Percentiles rank a stretch among this genome's conserved stretches.
These are phyloP conservation scores for Allolobophora icterica DNA, from an alignment of 2,888 invertebrate genomes.

Conservation along the genomic window DNA sequence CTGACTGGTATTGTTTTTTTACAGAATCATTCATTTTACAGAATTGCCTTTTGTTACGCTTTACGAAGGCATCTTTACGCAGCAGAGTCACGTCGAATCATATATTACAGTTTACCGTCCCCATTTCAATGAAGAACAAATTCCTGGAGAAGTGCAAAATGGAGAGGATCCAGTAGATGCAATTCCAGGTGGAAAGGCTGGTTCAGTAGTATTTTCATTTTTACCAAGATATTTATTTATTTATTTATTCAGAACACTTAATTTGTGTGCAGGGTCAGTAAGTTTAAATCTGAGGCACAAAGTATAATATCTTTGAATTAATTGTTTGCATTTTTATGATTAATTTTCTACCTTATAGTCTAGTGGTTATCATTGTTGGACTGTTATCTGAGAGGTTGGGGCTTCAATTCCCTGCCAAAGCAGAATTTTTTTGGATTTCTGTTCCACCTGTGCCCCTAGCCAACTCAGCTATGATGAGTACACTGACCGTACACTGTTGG, in stretches of 20 bases:
- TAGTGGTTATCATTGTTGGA: no score
- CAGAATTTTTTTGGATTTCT: no score
- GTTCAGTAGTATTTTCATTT: background rate
- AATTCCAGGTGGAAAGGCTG: background rate
- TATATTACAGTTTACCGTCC: background rate
- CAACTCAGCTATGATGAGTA: no score
- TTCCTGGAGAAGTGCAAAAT: background rate
- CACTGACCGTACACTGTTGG: no score
- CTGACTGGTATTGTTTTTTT: background rate
- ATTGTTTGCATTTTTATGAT: no score
- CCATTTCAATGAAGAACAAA: background rate
- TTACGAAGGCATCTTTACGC: constrained; percentile 23
- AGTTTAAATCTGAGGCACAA: no score
- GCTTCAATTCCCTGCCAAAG: no score
- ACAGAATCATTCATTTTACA: background rate
- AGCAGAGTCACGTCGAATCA: constrained; percentile 19
- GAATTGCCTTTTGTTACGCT: constrained; percentile 18
- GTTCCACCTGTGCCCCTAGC: no score
- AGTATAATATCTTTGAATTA: no score
- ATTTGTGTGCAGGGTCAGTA: no score
- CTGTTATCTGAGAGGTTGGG: no score
- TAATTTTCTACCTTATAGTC: no score
- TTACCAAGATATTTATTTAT: background rate
- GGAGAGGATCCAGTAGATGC: background rate
- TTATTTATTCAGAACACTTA: background rate